Evolutionary conservation across 1,140 invertebrate species (phyloP), one percentile per base, ranked within the genome.

Genomic region (Zophobas morio): DNA sequence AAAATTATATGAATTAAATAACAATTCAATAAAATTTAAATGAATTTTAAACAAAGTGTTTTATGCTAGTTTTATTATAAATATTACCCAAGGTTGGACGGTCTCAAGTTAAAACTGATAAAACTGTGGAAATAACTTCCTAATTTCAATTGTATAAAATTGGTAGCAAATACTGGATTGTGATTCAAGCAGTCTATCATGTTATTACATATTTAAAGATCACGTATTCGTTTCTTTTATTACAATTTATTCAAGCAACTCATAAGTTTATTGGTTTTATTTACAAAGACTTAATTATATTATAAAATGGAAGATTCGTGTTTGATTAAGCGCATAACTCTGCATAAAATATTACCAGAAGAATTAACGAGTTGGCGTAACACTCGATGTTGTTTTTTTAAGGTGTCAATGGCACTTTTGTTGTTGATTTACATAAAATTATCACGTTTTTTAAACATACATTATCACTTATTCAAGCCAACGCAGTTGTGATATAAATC

Each of bases 11-110:
- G 71, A 82, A 81, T 81, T 81, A 81, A 82, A 82, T 81, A 82
- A 82, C 80, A 82, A 79, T 78, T 78, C 71, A 74, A 82, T 82
- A 82, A 82, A 82, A 80, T 81, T 81, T 80, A 74, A 70, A 79
- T 78, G 73, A 81, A 81, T 71, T 74, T 56, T 70, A 76, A 63
- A 40, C 63, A 75, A 42, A 63, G 63, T 46, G 49, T 73, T 57
- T 77, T 57, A 51, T 42, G 34, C 49, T 37, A 75, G 35, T 70
- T 74, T 33, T 57, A 54, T 73, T 56, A 74, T 36, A 47, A 79
- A 77, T 53, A 74, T 77, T 51, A 71, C 47, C 46, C 70, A 79
- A 79, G 32, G 40, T 72, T 81, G 80, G 80, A 81, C 80, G 79
- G 79, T 76, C 46, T 75, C 60, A 39, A 66, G n/a, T 36, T 73